Conservation (phyloP, 2,888 invertebrate genomes). For the Mimas tiliae region DNA sequence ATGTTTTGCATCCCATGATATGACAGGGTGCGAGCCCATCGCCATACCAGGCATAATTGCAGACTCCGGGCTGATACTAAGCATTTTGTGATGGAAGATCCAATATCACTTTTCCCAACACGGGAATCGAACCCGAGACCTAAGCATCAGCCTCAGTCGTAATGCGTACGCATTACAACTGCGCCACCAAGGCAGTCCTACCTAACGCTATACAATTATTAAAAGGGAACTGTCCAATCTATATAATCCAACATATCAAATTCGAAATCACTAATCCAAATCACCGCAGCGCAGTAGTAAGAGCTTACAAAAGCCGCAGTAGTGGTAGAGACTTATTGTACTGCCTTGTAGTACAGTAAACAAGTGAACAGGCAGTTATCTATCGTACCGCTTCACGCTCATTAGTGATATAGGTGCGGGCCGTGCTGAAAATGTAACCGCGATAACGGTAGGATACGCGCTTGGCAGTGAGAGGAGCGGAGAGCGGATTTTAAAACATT, state of each 20-base stretch:
- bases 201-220: no score
- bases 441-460: constrained; percentile 49
- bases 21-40: no score
- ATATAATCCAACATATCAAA: background rate
- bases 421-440: constrained; percentile 60
- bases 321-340: constrained; percentile 2
- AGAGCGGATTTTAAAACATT: background rate
- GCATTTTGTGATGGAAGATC: no score
- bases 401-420: constrained; percentile 69
- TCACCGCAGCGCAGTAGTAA: background rate
- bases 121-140: no score
- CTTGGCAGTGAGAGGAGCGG: constrained; percentile 39
- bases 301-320: background rate
- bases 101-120: no score
- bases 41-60: no score
- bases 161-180: no score
- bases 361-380: constrained; percentile 28
- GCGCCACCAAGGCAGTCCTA: no score
- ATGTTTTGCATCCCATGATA: no score
- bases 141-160: no score
- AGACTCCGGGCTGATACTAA: no score
- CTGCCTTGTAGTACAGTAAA: constrained; percentile 27
- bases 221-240: background rate
- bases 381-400: constrained; percentile 51
- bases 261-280: background rate